Conservation (phyloP, 2,113 vertebrate genomes). For the Anolis carolinensis region DNA sequence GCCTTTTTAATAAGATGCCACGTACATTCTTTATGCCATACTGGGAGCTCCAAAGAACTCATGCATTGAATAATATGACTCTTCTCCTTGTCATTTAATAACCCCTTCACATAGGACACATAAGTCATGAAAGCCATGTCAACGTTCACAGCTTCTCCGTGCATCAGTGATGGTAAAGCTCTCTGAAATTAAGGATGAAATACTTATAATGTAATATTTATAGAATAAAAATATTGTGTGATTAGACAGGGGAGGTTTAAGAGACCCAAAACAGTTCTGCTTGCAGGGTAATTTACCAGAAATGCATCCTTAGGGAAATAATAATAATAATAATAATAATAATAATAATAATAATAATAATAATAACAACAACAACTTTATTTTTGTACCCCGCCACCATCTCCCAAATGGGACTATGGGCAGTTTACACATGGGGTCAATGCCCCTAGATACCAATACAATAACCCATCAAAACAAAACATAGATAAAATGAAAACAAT, state of each 20-base stretch:
- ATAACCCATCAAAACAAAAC: too few relatives aligned
- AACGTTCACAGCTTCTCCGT: slow-evolving; percentile 83
- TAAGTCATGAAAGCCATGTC: slow-evolving; percentile 87
- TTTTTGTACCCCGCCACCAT: too few relatives aligned
- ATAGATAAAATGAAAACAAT: too few relatives aligned
- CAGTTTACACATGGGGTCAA: too few relatives aligned
- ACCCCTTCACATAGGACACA: slow-evolving; percentile 69
- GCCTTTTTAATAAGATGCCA: slow-evolving; percentile 78
- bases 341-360: too few relatives aligned
- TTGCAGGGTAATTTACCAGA: not conserved
- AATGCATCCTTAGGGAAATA: not conserved
- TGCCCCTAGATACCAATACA: too few relatives aligned
- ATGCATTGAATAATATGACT: slow-evolving; percentile 82
- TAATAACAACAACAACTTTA: too few relatives aligned
- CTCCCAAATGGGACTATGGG: too few relatives aligned
- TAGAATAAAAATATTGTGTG: not conserved
- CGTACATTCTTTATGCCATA: slow-evolving; percentile 78
- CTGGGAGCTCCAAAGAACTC: slow-evolving; percentile 78
- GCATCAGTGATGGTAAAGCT: slow-evolving; percentile 80
- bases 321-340: too few relatives aligned
- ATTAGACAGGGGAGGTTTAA: not conserved
- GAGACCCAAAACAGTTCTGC: not conserved
- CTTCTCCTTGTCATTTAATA: slow-evolving; percentile 71
- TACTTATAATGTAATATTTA: not conserved
- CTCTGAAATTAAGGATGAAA: slow-evolving; percentile 57